Evolutionary conservation across 2,113 vertebrate species (phyloP).

Genomic region (Poeciliopsis occidentalis): DNA sequence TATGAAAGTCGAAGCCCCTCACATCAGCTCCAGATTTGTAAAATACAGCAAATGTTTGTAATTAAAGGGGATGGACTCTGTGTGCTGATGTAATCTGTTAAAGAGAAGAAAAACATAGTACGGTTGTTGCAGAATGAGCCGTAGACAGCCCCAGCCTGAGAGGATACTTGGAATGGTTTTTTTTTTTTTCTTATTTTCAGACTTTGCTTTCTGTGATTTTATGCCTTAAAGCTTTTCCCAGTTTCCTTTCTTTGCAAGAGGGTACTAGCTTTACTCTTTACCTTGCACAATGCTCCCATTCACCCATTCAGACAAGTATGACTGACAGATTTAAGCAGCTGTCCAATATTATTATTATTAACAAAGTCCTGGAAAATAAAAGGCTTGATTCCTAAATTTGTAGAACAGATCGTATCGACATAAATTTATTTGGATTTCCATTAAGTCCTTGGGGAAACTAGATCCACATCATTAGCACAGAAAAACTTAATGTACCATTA

Average conservation of each 20-base stretch:
- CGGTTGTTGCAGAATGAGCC: conserved; percentile 65
- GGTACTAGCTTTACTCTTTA: conserved; percentile 29
- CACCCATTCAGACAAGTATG: conserved; percentile 29
- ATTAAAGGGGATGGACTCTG: conserved; percentile 38
- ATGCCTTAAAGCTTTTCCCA: conserved; percentile 32
- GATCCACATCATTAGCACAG: neutral
- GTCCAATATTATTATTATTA: conserved; percentile 9
- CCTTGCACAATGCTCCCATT: conserved; percentile 39
- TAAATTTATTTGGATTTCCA: neutral
- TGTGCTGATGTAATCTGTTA: conserved; percentile 71
- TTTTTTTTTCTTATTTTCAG: neutral
- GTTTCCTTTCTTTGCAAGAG: conserved; percentile 44
- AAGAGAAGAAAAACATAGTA: conserved; percentile 70
- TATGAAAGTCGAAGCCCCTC: conserved; percentile 31
- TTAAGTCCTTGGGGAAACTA: too few species aligned
- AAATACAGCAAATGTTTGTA: conserved; percentile 52
- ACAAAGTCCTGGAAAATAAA: conserved; percentile 18
- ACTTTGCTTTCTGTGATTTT: conserved; percentile 45
- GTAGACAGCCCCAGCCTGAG: conserved; percentile 48
- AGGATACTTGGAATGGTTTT: conserved; percentile 58
- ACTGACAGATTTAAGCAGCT: conserved; percentile 34
- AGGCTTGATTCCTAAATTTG: conserved; percentile 19
- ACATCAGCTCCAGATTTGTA: conserved; percentile 38
- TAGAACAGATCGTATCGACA: neutral
- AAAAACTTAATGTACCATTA: neutral